phyloP scores from a whole-genome alignment of 1,140 invertebrate genomes.

The Drosophila mayri region DNA sequence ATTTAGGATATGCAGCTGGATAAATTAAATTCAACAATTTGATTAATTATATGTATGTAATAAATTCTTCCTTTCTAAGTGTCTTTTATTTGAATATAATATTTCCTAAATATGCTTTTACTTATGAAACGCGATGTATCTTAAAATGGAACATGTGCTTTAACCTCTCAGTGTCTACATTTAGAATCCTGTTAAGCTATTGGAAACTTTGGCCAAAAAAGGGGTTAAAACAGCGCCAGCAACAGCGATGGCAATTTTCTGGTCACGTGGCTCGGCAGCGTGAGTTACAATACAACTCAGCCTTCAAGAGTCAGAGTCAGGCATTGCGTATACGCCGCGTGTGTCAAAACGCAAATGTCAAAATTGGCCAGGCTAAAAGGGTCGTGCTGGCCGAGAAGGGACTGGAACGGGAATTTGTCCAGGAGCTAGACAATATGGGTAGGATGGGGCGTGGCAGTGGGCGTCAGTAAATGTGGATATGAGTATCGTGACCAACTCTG shows the following conservation, averaged over 20 bases:
- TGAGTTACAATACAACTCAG: slow-evolving; percentile 11
- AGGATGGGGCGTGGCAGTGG: slow-evolving; percentile 4
- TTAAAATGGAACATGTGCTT: neutral
- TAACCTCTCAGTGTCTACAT: slow-evolving; percentile 15
- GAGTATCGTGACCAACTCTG: slow-evolving; percentile 8
- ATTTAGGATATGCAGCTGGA: too few relatives aligned
- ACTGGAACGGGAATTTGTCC: neutral
- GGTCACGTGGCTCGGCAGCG: slow-evolving; percentile 37
- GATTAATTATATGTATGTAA: too few relatives aligned
- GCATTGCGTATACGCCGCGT: slow-evolving; percentile 74
- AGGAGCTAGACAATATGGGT: neutral
- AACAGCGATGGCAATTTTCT: slow-evolving; percentile 26
- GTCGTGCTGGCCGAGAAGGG: neutral
- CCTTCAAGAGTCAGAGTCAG: slow-evolving; percentile 40
- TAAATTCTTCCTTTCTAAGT: too few relatives aligned
- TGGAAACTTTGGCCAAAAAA: slow-evolving; percentile 42
- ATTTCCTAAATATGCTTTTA: too few relatives aligned
- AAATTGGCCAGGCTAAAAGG: slow-evolving; percentile 26
- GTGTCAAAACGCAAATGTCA: slow-evolving; percentile 53
- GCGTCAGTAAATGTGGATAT: neutral
- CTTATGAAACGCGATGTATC: slow-evolving; percentile 11
- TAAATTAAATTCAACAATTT: too few relatives aligned
- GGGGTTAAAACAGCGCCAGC: neutral
- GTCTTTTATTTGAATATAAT: too few relatives aligned
- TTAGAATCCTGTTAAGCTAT: slow-evolving; percentile 27